Conservation (phyloP, 2,113 vertebrate genomes). For the Amblyornis subalaris region DNA sequence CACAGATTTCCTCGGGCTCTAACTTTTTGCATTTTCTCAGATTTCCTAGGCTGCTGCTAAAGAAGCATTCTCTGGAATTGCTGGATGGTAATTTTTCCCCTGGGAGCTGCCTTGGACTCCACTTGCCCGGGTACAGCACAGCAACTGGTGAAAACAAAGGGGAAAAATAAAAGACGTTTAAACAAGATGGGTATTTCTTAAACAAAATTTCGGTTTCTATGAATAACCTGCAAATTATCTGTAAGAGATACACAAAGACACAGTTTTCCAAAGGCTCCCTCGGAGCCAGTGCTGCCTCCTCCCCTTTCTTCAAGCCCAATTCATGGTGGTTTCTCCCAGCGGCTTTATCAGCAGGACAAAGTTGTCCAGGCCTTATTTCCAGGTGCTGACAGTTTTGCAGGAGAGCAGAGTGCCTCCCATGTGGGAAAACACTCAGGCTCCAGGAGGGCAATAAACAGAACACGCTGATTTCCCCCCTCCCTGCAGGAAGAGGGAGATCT, state of each 20-base stretch:
- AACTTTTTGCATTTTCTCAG: neutral
- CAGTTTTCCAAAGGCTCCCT: neutral
- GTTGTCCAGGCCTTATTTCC: neutral
- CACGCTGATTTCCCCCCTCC: accelerated
- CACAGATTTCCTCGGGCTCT: neutral
- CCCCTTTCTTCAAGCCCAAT: neutral
- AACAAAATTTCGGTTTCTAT: neutral
- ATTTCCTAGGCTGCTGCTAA: neutral
- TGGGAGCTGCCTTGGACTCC: neutral
- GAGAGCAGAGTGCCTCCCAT: neutral
- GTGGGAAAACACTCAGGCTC: neutral
- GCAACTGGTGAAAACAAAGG: neutral
- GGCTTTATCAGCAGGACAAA: neutral
- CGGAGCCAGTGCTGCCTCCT: accelerated
- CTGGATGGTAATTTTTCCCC: neutral
- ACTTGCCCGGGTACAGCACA: neutral
- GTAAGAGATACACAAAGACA: neutral
- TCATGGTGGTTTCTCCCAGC: neutral
- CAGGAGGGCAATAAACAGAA: neutral
- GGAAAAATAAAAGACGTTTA: neutral
- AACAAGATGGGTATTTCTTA: neutral
- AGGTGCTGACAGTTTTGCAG: neutral
- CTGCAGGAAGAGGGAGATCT: neutral
- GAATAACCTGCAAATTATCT: neutral
- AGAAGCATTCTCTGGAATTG: neutral